These are phyloP conservation scores for Eupithecia subfuscata DNA, from an alignment of 2,888 invertebrate species.

Conservation along the genomic window DNA sequence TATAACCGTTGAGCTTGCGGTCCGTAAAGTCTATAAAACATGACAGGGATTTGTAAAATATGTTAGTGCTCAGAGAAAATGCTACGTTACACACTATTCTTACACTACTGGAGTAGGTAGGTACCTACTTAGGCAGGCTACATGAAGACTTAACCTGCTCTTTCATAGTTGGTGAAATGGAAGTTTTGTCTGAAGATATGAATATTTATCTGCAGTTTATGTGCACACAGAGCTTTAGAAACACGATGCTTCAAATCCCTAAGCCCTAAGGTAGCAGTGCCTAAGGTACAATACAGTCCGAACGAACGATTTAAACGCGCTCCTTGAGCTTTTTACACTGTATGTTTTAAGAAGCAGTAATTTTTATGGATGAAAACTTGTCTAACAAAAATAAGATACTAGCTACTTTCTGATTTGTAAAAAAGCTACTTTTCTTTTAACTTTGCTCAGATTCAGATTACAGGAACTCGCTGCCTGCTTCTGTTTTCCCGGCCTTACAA, in stretches of 20 bases:
- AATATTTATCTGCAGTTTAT: background rate
- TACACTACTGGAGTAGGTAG: background rate
- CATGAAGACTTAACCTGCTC: background rate
- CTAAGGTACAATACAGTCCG: conserved; percentile 23
- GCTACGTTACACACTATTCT: background rate
- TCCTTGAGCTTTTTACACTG: background rate
- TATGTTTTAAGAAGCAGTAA: background rate
- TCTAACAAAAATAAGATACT: background rate
- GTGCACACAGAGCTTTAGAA: conserved; percentile 1
- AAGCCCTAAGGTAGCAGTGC: conserved; percentile 33
- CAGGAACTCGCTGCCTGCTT: background rate
- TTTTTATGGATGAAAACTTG: background rate
- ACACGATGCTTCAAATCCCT: background rate
- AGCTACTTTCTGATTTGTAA: background rate
- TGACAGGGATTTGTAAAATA: conserved; percentile 23
- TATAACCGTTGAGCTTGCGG: conserved; percentile 33
- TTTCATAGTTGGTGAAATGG: background rate
- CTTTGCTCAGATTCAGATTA: background rate
- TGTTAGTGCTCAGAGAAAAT: conserved; percentile 8
- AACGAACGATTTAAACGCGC: conserved; percentile 3
- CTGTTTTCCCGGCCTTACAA: background rate
- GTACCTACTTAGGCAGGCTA: background rate
- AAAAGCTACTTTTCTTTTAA: background rate
- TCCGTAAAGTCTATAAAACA: conserved; percentile 28
- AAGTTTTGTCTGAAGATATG: conserved; percentile 1